These are phyloP conservation scores for Drosophila flavopinicola DNA, from an alignment of 2,888 invertebrate genomes.

Conservation along the genomic window DNA sequence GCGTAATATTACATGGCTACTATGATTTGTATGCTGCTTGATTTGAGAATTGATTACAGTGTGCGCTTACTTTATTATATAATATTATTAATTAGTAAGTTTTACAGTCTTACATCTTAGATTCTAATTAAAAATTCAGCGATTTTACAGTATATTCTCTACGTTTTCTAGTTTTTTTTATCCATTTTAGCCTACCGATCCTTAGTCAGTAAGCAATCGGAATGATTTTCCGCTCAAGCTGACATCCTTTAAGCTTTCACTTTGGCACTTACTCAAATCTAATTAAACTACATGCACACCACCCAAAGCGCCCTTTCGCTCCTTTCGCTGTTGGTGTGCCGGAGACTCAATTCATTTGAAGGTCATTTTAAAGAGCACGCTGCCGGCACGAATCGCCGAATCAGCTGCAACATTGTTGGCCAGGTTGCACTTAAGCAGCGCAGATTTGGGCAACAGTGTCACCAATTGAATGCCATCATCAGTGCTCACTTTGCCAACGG, in stretches of 20 bases:
- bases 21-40: constrained; percentile 11
- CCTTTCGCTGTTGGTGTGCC: neutral
- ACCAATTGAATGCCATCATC: constrained; percentile 59
- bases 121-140: constrained; percentile 1
- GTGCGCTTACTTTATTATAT: too few relatives aligned
- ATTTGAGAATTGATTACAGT: too few relatives aligned
- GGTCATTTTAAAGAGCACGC: constrained; percentile 57
- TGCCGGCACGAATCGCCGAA: constrained; percentile 18
- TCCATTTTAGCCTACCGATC: neutral
- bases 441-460: constrained; percentile 75
- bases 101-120: too few relatives aligned
- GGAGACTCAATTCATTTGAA: constrained; percentile 38
- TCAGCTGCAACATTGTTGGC: constrained; percentile 66
- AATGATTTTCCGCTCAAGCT: constrained; percentile 9
- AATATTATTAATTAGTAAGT: too few relatives aligned
- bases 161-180: neutral
- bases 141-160: neutral
- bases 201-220: neutral
- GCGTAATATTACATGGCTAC: neutral
- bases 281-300: constrained; percentile 56
- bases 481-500: constrained; percentile 21
- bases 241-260: constrained; percentile 35
- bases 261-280: constrained; percentile 59
- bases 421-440: constrained; percentile 69
- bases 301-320: neutral